Conservation (phyloP, 2,113 vertebrate genomes). For the Perca flavescens region DNA sequence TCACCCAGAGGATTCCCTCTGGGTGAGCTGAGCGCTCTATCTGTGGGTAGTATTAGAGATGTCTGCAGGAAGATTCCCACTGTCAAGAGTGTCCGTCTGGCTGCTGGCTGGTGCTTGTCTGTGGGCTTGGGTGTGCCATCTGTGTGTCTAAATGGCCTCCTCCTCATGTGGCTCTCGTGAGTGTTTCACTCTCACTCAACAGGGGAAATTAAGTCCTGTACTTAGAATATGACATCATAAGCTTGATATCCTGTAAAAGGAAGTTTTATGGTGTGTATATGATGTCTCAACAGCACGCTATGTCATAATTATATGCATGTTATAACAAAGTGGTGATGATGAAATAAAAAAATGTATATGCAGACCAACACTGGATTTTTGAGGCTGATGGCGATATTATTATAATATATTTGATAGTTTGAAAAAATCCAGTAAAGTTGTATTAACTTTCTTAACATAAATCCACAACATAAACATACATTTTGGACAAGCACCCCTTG, state of each 20-base stretch:
- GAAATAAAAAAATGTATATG: not conserved
- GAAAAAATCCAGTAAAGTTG: too few species aligned
- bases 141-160: conserved; percentile 41
- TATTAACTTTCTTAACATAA: not conserved
- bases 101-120: conserved; percentile 33
- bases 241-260: conserved; percentile 11
- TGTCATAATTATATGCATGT: not conserved
- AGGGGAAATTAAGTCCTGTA: not conserved
- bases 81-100: conserved; percentile 35
- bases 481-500: not conserved
- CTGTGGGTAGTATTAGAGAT: conserved; percentile 57
- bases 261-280: not conserved
- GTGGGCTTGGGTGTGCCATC: conserved; percentile 40
- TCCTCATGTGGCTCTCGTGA: not conserved
- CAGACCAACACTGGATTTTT: not conserved
- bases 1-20: conserved; percentile 67
- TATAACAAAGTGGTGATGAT: not conserved
- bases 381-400: not conserved
- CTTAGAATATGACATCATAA: not conserved
- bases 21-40: conserved; percentile 55
- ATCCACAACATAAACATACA: not conserved
- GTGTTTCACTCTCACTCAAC: conserved; percentile 29
- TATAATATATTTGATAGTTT: not conserved
- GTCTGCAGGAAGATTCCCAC: conserved; percentile 45
- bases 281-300: not conserved